Percentiles rank a stretch among this genome's conserved stretches.
phyloP scores from a whole-genome alignment of 2,797 vertebrate genomes.

The Sebastiscus tertius region DNA sequence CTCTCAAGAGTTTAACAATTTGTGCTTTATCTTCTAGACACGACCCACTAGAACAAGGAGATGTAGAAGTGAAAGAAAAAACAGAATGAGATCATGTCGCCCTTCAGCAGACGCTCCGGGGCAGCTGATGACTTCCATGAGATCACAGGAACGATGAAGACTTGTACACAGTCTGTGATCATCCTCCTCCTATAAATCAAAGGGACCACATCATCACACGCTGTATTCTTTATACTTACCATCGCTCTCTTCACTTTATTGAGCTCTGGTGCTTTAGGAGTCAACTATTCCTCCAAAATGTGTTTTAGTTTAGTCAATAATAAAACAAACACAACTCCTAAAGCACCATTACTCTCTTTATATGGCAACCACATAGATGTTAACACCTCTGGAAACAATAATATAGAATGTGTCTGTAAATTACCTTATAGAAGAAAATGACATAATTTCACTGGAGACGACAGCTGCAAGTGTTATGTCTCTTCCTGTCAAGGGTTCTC shows the following conservation, averaged over 20 bases:
- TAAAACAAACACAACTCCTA: not conserved
- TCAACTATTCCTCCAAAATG: not conserved
- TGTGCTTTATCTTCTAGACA: no score
- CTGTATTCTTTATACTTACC: not conserved
- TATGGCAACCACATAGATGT: not conserved
- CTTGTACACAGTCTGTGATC: conserved; percentile 39
- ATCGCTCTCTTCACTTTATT: not conserved
- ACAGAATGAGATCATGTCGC: conserved; percentile 11
- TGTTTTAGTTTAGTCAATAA: not conserved
- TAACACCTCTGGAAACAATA: not conserved
- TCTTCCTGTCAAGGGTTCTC: not conserved
- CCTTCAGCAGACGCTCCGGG: conserved; percentile 19
- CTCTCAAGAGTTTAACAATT: no score
- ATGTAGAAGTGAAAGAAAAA: not conserved
- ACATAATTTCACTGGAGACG: not conserved
- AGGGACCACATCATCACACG: conserved; percentile 4
- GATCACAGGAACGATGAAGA: conserved; percentile 40
- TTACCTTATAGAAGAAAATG: not conserved
- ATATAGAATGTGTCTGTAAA: not conserved
- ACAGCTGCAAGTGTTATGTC: no score
- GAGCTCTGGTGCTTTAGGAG: not conserved
- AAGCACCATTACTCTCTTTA: not conserved
- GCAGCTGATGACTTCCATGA: conserved; percentile 35
- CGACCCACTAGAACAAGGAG: not conserved
- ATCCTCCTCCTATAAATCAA: conserved; percentile 31